Percentiles rank a stretch among this genome's conserved stretches.
Evolutionary conservation across 1,140 invertebrate genomes (phyloP).

Genomic region (Sesamia nonagrioides): DNA sequence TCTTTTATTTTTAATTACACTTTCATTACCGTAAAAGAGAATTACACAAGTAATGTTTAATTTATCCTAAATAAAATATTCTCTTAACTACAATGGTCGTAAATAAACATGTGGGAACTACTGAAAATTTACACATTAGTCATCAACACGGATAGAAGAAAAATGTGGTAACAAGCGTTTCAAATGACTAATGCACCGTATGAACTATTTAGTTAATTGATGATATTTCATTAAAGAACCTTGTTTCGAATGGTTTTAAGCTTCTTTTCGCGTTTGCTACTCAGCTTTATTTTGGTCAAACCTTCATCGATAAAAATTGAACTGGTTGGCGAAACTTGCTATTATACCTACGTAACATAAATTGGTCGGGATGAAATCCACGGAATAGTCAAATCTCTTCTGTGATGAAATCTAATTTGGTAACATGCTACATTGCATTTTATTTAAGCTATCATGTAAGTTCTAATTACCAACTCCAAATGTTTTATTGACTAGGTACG

Average conservation of each 20-base stretch:
- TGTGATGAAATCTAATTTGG: not conserved
- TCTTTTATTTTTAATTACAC: not conserved
- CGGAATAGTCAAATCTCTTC: too few relatives aligned
- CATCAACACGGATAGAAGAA: not conserved
- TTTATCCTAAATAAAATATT: not conserved
- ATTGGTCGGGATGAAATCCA: not conserved
- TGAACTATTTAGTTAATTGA: conserved; percentile 13
- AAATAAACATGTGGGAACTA: conserved; percentile 5
- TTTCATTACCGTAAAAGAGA: not conserved
- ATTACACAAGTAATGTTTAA: not conserved
- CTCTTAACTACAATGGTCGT: not conserved
- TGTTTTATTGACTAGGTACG: not conserved
- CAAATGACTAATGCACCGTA: not conserved
- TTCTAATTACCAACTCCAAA: not conserved
- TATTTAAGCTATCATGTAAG: too few relatives aligned
- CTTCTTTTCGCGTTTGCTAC: not conserved
- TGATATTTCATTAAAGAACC: conserved; percentile 17
- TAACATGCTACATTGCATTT: not conserved
- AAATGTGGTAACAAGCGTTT: conserved; percentile 8
- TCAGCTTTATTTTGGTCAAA: not conserved
- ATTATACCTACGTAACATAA: too few relatives aligned
- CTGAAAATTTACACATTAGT: not conserved
- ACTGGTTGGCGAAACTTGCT: too few relatives aligned
- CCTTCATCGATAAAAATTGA: not conserved
- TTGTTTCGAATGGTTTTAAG: not conserved